Conservation (phyloP, 2,797 vertebrate genomes). For the Stomatorhinus walkeri region DNA sequence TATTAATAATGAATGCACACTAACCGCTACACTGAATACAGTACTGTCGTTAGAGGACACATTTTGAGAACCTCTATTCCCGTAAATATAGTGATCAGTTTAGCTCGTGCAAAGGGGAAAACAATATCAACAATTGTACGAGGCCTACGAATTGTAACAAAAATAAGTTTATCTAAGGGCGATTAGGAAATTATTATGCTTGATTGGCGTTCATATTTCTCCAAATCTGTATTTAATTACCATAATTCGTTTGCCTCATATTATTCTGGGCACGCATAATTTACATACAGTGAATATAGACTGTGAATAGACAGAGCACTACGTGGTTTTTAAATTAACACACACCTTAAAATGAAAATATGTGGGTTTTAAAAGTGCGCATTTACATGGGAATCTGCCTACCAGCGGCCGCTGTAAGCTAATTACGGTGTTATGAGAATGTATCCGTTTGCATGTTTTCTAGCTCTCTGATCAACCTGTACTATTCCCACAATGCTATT, state of each 20-base stretch:
- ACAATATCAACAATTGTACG: background rate
- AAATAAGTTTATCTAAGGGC: background rate
- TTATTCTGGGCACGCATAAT: background rate
- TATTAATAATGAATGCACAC: background rate
- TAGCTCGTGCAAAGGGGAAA: background rate
- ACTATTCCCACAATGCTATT: background rate
- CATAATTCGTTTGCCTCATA: background rate
- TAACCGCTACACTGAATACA: background rate
- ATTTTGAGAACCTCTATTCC: background rate
- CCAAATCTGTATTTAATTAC: background rate
- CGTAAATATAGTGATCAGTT: background rate
- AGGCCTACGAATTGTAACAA: background rate
- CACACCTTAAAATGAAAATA: background rate
- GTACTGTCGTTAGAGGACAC: background rate
- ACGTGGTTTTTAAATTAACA: background rate
- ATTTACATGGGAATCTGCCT: background rate
- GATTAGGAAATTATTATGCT: background rate
- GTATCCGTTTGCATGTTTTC: background rate
- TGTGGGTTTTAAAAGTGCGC: background rate
- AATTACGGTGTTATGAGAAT: background rate
- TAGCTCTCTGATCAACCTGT: background rate
- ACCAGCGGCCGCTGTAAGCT: background rate
- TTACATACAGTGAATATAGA: background rate
- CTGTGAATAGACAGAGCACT: background rate
- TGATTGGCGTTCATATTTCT: background rate